These are phyloP conservation scores for Cliona cf. orientalis DNA, from an alignment of 37 sponge, comb jelly and placozoan genomes.

Conservation along the genomic window DNA sequence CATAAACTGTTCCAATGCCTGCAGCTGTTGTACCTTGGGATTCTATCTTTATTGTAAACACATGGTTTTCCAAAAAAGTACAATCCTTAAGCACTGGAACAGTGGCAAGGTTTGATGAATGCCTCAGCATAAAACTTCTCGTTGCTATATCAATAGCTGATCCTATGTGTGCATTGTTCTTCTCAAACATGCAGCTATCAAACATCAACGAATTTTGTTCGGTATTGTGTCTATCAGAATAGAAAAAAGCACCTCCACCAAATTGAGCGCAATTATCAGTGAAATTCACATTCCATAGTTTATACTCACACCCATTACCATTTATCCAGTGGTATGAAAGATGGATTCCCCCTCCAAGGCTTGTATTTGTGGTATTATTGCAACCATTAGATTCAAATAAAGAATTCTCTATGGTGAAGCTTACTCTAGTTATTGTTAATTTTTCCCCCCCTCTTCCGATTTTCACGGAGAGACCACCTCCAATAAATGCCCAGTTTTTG, in stretches of 20 bases:
- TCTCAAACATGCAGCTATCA: constrained; percentile 10
- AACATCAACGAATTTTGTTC: no score
- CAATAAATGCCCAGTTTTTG: constrained; percentile 9
- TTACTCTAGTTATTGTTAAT: not conserved
- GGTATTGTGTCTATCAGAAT: no score
- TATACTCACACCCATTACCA: no score
- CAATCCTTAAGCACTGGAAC: not conserved
- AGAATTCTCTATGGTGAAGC: not conserved
- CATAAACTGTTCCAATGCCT: constrained; percentile 6
- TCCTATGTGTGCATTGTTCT: constrained; percentile 24
- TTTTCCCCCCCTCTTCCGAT: not conserved
- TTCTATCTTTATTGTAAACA: not conserved
- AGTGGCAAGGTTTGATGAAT: not conserved
- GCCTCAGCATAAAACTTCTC: not conserved
- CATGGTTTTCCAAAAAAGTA: not conserved
- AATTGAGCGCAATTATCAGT: no score
- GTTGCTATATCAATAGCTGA: constrained; percentile 38
- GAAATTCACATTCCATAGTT: no score
- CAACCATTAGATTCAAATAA: constrained; percentile 18
- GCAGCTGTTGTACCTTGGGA: not conserved
- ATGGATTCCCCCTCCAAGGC: not conserved
- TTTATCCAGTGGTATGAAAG: no score
- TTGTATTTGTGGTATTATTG: not conserved
- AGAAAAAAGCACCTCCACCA: no score
- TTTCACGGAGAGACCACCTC: constrained; percentile 23